Evolutionary conservation across 1,140 invertebrate genomes (phyloP), one percentile per base, ranked within the genome.

Genomic region (Cataglyphis hispanica): DNA sequence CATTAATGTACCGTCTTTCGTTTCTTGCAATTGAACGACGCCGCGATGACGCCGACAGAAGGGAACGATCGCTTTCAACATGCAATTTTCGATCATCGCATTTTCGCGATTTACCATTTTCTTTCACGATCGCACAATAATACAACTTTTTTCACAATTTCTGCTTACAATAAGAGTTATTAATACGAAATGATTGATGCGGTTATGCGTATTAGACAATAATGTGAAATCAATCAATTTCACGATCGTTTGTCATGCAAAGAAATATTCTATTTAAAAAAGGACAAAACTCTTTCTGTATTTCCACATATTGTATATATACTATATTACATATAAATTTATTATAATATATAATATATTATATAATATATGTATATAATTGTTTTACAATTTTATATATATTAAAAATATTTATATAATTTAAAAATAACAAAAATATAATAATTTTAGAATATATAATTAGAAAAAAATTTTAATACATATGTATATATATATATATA

Each of bases 1-100:
- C 34, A 69, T 87, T 85, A 56, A 85, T 43, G 84, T 34, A 27
- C 19, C 27, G 25, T 78, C 76, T 43, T 85, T 50, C 56, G 50
- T 58, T 46, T 50, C 58, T 31, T 76, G 74, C 53, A 43, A 46
- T 69, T 46, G 64, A 50, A 43, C 58, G 77, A 80, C 77, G 77
- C 63, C 77, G 3, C 46, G 25, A 64, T 22, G 77, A 66, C 77
- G 64, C 56, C 46, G 50, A 40, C 40, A 69, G 27, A 16, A 16
- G 63, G 4, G 70, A 67, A 60, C 66, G 60, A 84, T 76, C 46
- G 53, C 50, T 53, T 64, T 69, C 27, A 67, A 76, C 37, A 81
- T 72, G 87, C 83, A 66, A 67, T 85, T 66, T 74, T 34, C 6
- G 8, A 53, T 19, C 60, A 87, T 16, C 50, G 19, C 10, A 22